Conservation (phyloP, 2,888 invertebrate species). For the Scrobipalpa atriplicella region DNA sequence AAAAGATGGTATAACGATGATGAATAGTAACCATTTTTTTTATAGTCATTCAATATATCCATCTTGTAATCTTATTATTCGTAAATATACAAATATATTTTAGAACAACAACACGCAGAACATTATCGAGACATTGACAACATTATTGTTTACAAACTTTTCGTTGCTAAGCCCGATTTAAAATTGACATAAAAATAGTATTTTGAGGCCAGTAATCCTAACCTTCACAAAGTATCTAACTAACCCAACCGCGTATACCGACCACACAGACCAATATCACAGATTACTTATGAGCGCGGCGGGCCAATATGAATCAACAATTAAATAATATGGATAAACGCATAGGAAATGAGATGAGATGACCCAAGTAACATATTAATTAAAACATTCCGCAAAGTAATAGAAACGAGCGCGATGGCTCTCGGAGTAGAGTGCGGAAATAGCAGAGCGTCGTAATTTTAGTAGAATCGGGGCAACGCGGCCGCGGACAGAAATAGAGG, state of each 20-base stretch:
- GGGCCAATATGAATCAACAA: not conserved
- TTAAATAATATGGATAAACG: too few relatives aligned
- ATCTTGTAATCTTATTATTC: conserved; percentile 40
- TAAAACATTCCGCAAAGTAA: conserved; percentile 59
- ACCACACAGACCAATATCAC: too few relatives aligned
- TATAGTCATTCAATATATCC: conserved; percentile 71
- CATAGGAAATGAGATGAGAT: too few relatives aligned
- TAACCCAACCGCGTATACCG: too few relatives aligned
- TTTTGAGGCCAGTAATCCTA: not conserved
- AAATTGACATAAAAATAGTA: not conserved
- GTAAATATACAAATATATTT: conserved; percentile 30
- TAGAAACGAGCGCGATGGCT: conserved; percentile 64
- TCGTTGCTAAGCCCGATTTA: conserved; percentile 19
- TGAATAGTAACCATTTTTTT: conserved; percentile 74
- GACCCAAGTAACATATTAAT: not conserved
- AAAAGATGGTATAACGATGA: conserved; percentile 69
- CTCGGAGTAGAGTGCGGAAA: conserved; percentile 77
- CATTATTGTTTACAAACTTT: conserved; percentile 19
- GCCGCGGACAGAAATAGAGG: conserved; percentile 79
- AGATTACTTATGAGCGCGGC: too few relatives aligned
- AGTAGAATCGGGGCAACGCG: conserved; percentile 82
- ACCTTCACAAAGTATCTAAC: not conserved
- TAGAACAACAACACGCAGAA: conserved; percentile 23
- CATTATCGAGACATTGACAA: conserved; percentile 26
- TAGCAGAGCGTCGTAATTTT: conserved; percentile 80